Base-by-base conservation (phyloP, 2,113 vertebrate species). In the Onychostruthus taczanowskii region DNA sequence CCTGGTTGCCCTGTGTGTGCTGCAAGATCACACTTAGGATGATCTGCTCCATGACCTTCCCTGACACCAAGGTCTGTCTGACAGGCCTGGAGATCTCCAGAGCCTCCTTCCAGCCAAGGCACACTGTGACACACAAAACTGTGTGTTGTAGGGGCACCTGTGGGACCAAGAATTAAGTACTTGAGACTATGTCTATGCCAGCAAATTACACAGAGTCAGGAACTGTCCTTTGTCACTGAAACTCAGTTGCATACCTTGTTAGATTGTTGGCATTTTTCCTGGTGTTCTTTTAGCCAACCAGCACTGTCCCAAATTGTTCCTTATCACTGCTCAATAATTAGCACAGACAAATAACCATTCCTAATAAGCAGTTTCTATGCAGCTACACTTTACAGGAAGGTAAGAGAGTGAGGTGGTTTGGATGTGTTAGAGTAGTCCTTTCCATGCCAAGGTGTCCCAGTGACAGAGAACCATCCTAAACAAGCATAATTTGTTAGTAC, bases 41-140 rank as follows among this genome's bases (percentile, higher is more conserved):
- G 9, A 21, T 33, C 47, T 74, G 19, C 14, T 84, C 23, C 30
- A 8, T 37, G 16, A 52, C 10, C 16, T 35, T 68, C 18, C 15
- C 22, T 5, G 7, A 30, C 47, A 82, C 16, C 0, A 0, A 52
- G 30, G 22, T 46, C 16, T 35, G 21, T 7, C 59, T 52, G 43
- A 56, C 18, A 52, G 37, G 3, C 23, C 49, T 37, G 16, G 22
- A 79, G 18, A 30, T 79, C 33, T 24, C 49, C 50, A 58, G 50
- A 28, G 12, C 15, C 18, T 58, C 26, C 16, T 81, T 73, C 31
- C 56, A 90, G 4, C 31, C 30, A 47, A 49, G 17, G 50, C 28
- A 21, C 16, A 23, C 8, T 0, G 4, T 61, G 67, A 56, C 14
- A 68, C 39, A 50, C 6, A 61, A 72, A 44, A 10, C 39, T 70